These are phyloP conservation scores for Cheirogaleus medius DNA, from an alignment of 2,113 vertebrate genomes.

Conservation along the genomic window DNA sequence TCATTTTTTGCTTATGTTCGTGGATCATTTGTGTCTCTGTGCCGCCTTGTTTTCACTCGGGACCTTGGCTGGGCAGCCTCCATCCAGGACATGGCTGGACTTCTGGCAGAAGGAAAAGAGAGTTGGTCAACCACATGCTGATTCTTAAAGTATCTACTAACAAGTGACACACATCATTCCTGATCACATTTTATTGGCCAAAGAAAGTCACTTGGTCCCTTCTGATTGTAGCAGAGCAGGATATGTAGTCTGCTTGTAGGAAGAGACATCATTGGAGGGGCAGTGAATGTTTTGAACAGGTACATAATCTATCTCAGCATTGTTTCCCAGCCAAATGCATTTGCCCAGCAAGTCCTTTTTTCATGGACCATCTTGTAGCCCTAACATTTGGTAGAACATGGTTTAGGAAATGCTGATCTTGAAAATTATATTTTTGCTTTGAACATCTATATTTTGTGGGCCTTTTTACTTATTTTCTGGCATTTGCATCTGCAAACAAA, in stretches of 20 bases:
- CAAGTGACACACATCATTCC: background rate
- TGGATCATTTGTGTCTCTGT: background rate
- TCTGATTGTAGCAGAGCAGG: background rate
- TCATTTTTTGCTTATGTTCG: background rate
- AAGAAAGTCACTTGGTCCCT: background rate
- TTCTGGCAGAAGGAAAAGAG: background rate
- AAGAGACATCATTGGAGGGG: background rate
- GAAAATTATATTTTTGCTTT: background rate
- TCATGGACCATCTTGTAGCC: background rate
- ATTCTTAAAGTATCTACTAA: background rate
- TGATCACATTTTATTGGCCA: background rate
- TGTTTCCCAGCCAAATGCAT: background rate
- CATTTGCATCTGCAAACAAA: background rate
- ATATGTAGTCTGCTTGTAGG: no score
- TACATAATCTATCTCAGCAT: background rate
- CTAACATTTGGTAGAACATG: background rate
- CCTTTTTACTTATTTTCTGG: background rate
- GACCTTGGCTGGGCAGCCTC: background rate
- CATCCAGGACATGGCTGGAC: background rate
- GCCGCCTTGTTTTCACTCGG: fast-evolving
- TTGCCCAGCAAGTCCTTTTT: background rate
- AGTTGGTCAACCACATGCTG: background rate
- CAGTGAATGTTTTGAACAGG: background rate
- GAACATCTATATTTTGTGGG: background rate
- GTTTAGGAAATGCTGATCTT: slow-evolving; percentile 6